A percentile compares a stretch with the other conserved stretches of the same genome.
Conservation (phyloP, 2,888 invertebrate genomes). For the Xylophagus ater region DNA sequence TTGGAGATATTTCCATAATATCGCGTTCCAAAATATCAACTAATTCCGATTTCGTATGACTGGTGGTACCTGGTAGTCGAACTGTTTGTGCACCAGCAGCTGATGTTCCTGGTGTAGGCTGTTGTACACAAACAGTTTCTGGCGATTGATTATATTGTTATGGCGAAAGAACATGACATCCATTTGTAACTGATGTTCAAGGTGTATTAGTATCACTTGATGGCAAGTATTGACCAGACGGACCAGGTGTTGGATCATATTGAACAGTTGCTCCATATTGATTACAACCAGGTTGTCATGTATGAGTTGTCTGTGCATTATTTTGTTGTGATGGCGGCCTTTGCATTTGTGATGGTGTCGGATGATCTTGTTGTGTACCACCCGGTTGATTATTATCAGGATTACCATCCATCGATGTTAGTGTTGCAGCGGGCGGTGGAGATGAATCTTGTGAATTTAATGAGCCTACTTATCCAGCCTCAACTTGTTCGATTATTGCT, state of each 20-base stretch:
- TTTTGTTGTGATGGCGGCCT: slow-evolving; percentile 62
- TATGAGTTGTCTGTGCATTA: slow-evolving; percentile 52
- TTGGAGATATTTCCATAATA: too few species aligned
- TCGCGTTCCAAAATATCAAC: too few species aligned
- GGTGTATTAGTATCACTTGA: slow-evolving; percentile 39
- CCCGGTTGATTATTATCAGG: slow-evolving; percentile 46
- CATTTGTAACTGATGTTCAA: slow-evolving; percentile 36
- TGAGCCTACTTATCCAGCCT: slow-evolving; percentile 68
- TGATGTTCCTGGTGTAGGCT: slow-evolving; percentile 38
- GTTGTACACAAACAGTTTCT: slow-evolving; percentile 41
- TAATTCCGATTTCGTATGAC: too few species aligned
- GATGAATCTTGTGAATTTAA: slow-evolving; percentile 88
- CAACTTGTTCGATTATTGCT: slow-evolving; percentile 87
- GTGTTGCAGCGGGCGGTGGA: slow-evolving; percentile 58
- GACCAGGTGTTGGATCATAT: slow-evolving; percentile 46
- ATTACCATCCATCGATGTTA: slow-evolving; percentile 73
- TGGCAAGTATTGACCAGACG: slow-evolving; percentile 48
- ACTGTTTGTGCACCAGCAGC: slow-evolving; percentile 38
- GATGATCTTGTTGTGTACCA: slow-evolving; percentile 50
- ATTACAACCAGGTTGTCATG: slow-evolving; percentile 55
- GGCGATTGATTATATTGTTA: slow-evolving; percentile 37
- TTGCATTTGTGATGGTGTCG: slow-evolving; percentile 51
- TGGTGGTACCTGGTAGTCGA: slow-evolving; percentile 39
- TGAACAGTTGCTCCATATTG: slow-evolving; percentile 55
- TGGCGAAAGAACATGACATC: slow-evolving; percentile 28